These are phyloP conservation scores for Peromyscus eremicus DNA, from an alignment of 2,797 vertebrate species.

Conservation along the genomic window DNA sequence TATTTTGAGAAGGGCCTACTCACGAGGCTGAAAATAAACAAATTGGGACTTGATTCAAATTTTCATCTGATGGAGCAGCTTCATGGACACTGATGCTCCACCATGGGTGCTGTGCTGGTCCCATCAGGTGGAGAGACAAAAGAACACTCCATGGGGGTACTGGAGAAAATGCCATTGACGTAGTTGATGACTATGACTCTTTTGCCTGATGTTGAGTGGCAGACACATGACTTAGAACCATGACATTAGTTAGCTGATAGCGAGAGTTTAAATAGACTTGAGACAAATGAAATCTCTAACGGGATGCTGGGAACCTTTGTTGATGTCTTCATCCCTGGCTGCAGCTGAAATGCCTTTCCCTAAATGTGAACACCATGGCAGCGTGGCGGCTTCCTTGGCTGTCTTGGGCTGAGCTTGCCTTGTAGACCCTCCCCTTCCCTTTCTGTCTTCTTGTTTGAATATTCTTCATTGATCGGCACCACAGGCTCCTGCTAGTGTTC, in stretches of 20 bases:
- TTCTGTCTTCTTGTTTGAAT: neutral
- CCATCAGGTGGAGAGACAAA: neutral
- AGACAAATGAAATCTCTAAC: neutral
- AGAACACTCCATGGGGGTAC: neutral
- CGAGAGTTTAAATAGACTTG: neutral
- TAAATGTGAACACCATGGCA: neutral
- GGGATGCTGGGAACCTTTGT: neutral
- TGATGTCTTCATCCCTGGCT: neutral
- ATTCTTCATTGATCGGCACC: neutral
- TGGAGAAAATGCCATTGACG: neutral
- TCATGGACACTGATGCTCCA: neutral
- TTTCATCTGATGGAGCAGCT: neutral
- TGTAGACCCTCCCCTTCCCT: neutral
- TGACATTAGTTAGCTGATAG: neutral
- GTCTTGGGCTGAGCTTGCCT: neutral
- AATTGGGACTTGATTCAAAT: neutral
- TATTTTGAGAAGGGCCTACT: neutral
- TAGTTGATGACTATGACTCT: neutral
- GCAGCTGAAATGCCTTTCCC: neutral
- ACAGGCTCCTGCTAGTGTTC: neutral
- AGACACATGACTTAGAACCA: neutral
- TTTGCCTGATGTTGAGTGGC: neutral
- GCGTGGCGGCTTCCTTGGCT: no score
- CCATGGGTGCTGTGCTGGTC: neutral
- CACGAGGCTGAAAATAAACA: conserved; percentile 16